phyloP scores from a whole-genome alignment of 2,888 invertebrate species.

The Zeuzera pyrina region DNA sequence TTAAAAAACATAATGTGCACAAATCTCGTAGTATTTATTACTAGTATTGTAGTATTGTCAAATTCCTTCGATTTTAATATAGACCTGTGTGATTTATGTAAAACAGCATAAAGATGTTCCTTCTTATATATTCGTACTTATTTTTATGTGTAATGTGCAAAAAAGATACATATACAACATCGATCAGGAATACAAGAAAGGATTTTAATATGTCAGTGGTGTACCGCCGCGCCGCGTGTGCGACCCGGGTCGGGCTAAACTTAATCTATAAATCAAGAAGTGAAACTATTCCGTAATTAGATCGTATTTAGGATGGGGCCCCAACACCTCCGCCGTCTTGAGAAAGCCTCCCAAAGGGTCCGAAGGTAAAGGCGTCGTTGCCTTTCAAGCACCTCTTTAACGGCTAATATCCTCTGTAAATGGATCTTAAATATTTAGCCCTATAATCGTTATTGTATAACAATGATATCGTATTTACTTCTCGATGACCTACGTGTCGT shows the following conservation, averaged over 20 bases:
- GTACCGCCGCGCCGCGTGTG: slow-evolving; percentile 47
- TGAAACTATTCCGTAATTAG: slow-evolving; percentile 74
- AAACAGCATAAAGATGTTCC: too few species aligned
- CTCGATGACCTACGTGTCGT: slow-evolving; percentile 26
- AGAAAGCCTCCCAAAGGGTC: slow-evolving; percentile 62
- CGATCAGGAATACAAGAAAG: slow-evolving; percentile 25
- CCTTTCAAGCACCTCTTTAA: slow-evolving; percentile 71
- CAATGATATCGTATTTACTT: slow-evolving; percentile 59
- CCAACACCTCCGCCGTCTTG: slow-evolving; percentile 62
- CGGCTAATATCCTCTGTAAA: slow-evolving; percentile 68
- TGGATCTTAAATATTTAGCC: slow-evolving; percentile 66
- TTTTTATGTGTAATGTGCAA: background rate
- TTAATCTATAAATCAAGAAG: slow-evolving; percentile 74
- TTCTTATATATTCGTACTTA: too few species aligned
- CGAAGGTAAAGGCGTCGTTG: slow-evolving; percentile 58
- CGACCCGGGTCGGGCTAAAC: slow-evolving; percentile 49
- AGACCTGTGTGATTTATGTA: too few species aligned
- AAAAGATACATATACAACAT: slow-evolving; percentile 11
- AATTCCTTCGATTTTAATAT: too few species aligned
- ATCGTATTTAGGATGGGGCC: slow-evolving; percentile 69
- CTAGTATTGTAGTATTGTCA: too few species aligned
- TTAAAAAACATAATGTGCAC: too few species aligned
- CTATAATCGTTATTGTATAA: slow-evolving; percentile 38
- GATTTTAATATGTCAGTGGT: slow-evolving; percentile 58
- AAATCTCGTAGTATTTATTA: too few species aligned